Base-by-base conservation (phyloP, 2,113 vertebrate genomes). In the Tichodroma muraria region DNA sequence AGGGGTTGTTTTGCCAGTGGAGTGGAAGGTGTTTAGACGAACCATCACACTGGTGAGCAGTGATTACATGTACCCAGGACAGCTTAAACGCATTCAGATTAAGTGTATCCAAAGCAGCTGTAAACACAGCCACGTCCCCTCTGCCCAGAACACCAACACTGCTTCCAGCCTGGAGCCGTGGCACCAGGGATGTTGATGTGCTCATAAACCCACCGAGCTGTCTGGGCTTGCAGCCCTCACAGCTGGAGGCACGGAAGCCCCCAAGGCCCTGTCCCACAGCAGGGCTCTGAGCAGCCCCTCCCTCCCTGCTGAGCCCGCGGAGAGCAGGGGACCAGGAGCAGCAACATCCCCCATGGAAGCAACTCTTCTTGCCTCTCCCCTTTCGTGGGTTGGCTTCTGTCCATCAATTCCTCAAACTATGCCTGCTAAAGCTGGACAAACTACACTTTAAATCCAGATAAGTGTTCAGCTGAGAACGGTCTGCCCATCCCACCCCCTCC, bases 11-110 rank as follows among this genome's bases (percentile, higher is more conserved):
- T 28, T 28, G 45, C 30, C 6, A 83, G 50, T 21, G 52, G 63
- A 85, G 42, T 45, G 65, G 47, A 68, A 91, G 70, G 59, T 89
- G 83, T 93, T 96, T 72, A 85, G 77, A 79, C 78, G 40, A 92
- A 53, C 53, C 70, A 60, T 30, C 14, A 3, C 57, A 4, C 3
- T 37, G 57, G 65, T 57, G n/a, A 95, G 80, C 54, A 20, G 60
- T 47, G 85, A 86, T 86, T 44, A 75, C 81, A 81, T 0, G 0
- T 25, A 70, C 31, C 52, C 84, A 75, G 53, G 28, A 52, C 2
- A 18, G 52, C 76, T 78, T 38, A 68, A 75, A 70, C 0, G 0
- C 25, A 6, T 13, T 54, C 37, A 9, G 89, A 81, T 44, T 37
- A 70, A 68, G 80, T 0, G 1, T 50, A 59, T 31, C 76, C 83